A percentile compares a stretch with the other conserved stretches of the same genome.
Conservation (phyloP, 2,888 invertebrate genomes). For the Hyposoter didymator region DNA sequence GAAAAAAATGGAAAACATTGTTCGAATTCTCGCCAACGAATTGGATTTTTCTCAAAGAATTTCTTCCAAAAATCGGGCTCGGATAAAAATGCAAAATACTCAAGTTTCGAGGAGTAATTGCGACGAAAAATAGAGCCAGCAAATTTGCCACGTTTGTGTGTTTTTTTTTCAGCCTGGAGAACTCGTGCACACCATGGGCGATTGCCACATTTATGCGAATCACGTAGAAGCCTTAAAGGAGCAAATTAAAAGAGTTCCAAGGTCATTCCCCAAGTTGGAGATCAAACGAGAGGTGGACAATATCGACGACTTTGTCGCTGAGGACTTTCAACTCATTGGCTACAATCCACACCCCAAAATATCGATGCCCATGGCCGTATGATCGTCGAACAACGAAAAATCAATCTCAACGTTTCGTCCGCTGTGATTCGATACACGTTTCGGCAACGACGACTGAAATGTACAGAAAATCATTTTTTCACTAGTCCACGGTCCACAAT, state of each 20-base stretch:
- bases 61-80: background rate
- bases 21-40: background rate
- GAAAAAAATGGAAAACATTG: background rate
- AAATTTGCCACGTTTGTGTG: slow-evolving; percentile 19
- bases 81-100: background rate
- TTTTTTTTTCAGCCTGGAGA: slow-evolving; percentile 91
- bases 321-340: slow-evolving; percentile 93
- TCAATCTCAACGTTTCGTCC: background rate
- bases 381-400: slow-evolving; percentile 55
- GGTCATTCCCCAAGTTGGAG: slow-evolving; percentile 92
- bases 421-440: background rate
- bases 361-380: slow-evolving; percentile 96
- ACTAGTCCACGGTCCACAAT: no score
- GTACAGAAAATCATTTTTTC: no score
- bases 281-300: slow-evolving; percentile 90
- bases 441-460: no score
- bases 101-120: background rate
- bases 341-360: slow-evolving; percentile 96
- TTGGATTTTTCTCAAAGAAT: background rate
- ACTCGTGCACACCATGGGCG: slow-evolving; percentile 97
- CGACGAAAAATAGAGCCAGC: background rate
- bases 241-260: slow-evolving; percentile 92
- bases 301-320: slow-evolving; percentile 94
- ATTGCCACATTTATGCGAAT: slow-evolving; percentile 97
- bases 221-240: slow-evolving; percentile 93